Conservation (phyloP, 2,113 vertebrate genomes). For the Crotalus tigris region DNA sequence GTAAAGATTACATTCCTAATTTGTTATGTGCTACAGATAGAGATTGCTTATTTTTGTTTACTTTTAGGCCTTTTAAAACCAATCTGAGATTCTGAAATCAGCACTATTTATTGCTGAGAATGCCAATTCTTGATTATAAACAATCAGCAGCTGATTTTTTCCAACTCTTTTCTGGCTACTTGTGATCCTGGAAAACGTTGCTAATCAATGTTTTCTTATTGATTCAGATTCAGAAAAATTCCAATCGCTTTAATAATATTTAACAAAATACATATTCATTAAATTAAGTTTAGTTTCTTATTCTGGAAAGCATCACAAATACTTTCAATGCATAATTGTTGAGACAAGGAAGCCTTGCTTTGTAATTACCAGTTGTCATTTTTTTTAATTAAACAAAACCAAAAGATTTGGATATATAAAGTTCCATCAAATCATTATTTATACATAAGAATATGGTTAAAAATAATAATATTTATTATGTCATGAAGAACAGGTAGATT, state of each 20-base stretch:
- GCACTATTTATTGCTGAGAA: slow-evolving; percentile 45
- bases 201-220: slow-evolving; percentile 70
- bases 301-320: slow-evolving; percentile 76
- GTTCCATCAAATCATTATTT: slow-evolving; percentile 54
- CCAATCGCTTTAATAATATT: slow-evolving; percentile 66
- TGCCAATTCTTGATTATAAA: slow-evolving; percentile 58
- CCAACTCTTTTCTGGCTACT: slow-evolving; percentile 64
- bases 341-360: slow-evolving; percentile 65
- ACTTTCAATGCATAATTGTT: slow-evolving; percentile 73
- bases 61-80: slow-evolving; percentile 56
- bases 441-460: slow-evolving; percentile 27
- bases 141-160: slow-evolving; percentile 62
- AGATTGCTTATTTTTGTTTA: neutral
- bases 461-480: slow-evolving; percentile 10
- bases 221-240: slow-evolving; percentile 51
- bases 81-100: slow-evolving; percentile 40
- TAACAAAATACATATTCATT: slow-evolving; percentile 80
- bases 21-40: neutral
- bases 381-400: slow-evolving; percentile 68
- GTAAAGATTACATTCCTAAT: neutral
- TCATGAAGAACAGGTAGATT: neutral
- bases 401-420: slow-evolving; percentile 30
- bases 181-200: slow-evolving; percentile 71
- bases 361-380: slow-evolving; percentile 74
- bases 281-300: slow-evolving; percentile 78